Base-by-base conservation (phyloP, 2,888 invertebrate genomes). In the Agonopterix subpropinquella region DNA sequence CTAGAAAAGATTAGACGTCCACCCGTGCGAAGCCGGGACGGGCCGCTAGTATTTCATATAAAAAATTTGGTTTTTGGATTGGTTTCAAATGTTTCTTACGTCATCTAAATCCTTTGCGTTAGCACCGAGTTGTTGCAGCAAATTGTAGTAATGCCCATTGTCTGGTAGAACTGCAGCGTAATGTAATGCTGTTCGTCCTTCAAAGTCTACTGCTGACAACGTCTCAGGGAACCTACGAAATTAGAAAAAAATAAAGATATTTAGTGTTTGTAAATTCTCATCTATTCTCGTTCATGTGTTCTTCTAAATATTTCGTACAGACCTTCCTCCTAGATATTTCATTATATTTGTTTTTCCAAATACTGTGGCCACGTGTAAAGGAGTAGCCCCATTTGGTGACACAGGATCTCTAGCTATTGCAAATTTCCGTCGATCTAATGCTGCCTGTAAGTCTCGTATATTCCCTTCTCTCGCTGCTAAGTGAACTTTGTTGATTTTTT, bases 401-500 rank as follows among this genome's bases (percentile, higher is more conserved):
- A 92, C 90, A 52, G 93, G 92, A 76, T 98, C 96, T 61, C 94
- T 92, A 13, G 97, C 97, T 53, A 96, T 92, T 1, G 96, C 97
- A 73, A 98, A 95, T 90, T 96, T 96, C 70, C 97, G 93, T 58
- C 97, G 89, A 80, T 98, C 96, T 65, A 97, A 78, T 1, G 96
- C 93, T 59, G 95, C 92, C 79, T 96, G 96, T 48, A 98, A 88
- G 62, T 96, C 95, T 61, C 94, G 89, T 56, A 98, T 89, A 67
- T 94, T 95, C 4, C 98, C 98, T 61, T 94, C 93, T 62, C 92
- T 91, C 13, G 97, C 94, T 36, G 97, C 96, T 61, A 93, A 83
- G 73, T 98, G 98, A 35, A 98, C 96, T 53, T 94, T 92, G 56
- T 94, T 93, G 59, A 98, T 97, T 91, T 98, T 97, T 61, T 92